Percentiles rank a stretch among this genome's conserved stretches.
Evolutionary conservation across 2,888 invertebrate species (phyloP).

Genomic region (Eucera pruinosa): DNA sequence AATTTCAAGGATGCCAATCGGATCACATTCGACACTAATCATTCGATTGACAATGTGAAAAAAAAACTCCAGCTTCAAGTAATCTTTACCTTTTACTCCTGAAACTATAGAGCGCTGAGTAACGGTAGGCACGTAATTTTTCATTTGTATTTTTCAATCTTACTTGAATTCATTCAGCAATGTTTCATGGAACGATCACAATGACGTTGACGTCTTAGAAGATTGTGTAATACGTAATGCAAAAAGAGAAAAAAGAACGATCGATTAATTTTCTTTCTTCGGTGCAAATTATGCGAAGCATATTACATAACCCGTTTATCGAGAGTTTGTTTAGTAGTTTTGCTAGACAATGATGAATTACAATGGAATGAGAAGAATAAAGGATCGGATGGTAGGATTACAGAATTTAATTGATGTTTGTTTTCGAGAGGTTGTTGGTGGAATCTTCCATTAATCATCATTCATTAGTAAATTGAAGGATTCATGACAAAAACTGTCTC

Average conservation of each 20-base stretch:
- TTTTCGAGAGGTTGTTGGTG: background rate
- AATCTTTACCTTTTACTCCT: background rate
- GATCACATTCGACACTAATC: constrained; percentile 2
- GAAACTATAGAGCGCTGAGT: background rate
- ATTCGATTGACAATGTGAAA: background rate
- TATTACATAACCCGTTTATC: constrained; percentile 21
- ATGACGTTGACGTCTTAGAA: background rate
- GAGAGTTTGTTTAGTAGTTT: constrained; percentile 24
- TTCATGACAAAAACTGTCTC: too few species aligned
- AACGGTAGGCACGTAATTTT: constrained; percentile 19
- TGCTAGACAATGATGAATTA: constrained; percentile 13
- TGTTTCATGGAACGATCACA: constrained; percentile 12
- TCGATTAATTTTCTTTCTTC: constrained; percentile 41
- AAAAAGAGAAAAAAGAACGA: constrained; percentile 4
- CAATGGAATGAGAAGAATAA: background rate
- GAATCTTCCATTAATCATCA: too few species aligned
- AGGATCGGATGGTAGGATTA: background rate
- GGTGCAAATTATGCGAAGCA: background rate
- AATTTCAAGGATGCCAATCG: constrained; percentile 17
- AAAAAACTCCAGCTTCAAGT: background rate
- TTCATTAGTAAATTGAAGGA: too few species aligned
- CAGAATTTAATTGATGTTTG: background rate
- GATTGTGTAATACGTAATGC: constrained; percentile 6
- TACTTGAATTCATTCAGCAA: too few species aligned
- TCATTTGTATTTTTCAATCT: background rate